These are phyloP conservation scores for Premnoplex brunnescens DNA, from an alignment of 2,797 vertebrate genomes.

Conservation along the genomic window DNA sequence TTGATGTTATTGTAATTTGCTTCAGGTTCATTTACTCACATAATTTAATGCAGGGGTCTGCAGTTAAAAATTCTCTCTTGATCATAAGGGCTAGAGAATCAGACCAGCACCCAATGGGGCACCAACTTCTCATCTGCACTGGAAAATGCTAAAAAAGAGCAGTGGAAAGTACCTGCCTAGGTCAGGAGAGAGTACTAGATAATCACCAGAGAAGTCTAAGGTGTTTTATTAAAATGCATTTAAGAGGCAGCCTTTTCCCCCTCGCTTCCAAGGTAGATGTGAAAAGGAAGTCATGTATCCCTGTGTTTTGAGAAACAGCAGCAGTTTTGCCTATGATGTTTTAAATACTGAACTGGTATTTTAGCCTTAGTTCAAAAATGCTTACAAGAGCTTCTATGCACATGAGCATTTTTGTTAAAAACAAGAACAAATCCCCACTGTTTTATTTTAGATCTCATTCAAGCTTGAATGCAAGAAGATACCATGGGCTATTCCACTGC, in stretches of 20 bases:
- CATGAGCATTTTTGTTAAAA: not conserved
- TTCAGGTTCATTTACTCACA: not conserved
- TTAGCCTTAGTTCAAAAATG: not conserved
- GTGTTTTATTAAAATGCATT: not conserved
- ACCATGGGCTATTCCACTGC: not conserved
- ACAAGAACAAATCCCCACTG: accelerated
- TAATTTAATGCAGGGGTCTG: not conserved
- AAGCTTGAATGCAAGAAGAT: not conserved
- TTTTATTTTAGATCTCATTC: not conserved
- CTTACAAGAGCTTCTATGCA: not conserved
- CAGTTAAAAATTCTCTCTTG: not conserved
- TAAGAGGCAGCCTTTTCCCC: accelerated
- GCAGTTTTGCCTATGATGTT: not conserved
- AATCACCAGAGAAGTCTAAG: not conserved
- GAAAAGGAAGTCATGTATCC: not conserved
- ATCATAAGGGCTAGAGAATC: not conserved
- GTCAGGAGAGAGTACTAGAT: not conserved
- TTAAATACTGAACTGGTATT: not conserved
- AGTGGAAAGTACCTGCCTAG: not conserved
- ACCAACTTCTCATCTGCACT: not conserved
- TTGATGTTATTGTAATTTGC: not conserved
- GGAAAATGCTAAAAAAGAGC: not conserved
- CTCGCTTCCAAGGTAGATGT: not conserved
- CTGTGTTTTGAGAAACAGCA: not conserved
- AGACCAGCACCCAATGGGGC: not conserved